A percentile compares a stretch with the other conserved stretches of the same genome.
Conservation (phyloP, 2,113 vertebrate genomes). For the Callospermophilus lateralis region DNA sequence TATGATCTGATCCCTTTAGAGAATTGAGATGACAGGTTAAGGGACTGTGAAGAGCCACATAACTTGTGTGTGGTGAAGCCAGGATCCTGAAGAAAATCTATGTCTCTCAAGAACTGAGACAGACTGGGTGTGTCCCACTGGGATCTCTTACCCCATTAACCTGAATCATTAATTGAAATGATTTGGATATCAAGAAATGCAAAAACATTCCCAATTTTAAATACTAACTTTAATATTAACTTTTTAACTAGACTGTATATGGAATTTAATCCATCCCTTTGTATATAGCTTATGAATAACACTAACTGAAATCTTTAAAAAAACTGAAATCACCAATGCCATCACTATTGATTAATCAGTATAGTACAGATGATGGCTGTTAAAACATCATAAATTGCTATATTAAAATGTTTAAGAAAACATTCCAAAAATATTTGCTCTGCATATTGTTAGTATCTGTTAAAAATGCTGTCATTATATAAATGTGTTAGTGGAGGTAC, state of each 20-base stretch:
- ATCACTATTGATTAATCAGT: background rate
- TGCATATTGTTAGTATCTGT: background rate
- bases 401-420: background rate
- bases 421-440: background rate
- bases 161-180: background rate
- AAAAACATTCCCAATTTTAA: background rate
- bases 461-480: background rate
- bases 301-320: background rate
- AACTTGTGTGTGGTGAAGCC: background rate
- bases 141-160: background rate
- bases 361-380: background rate
- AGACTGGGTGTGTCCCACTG: accelerated
- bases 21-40: background rate
- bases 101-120: background rate
- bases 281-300: background rate
- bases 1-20: background rate
- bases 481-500: background rate
- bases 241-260: no score
- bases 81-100: background rate
- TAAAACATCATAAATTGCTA: background rate
- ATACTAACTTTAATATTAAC: background rate
- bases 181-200: background rate
- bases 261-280: background rate
- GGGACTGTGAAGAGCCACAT: background rate
- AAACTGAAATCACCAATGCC: background rate